Conservation (phyloP, 35 echinoderm and acorn worm species). For the Apostichopus japonicus region DNA sequence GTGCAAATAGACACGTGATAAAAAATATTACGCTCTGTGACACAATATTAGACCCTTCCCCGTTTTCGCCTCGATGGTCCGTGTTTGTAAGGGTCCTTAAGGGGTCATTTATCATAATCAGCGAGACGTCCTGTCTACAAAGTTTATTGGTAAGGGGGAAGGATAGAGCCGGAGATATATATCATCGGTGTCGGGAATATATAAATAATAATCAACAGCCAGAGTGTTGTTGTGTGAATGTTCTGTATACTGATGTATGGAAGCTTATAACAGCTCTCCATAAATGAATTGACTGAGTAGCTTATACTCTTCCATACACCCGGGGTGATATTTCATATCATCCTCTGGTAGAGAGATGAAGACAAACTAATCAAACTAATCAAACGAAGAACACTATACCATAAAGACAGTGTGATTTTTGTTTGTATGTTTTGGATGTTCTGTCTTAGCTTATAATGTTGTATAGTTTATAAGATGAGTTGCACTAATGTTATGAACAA, state of each 20-base stretch:
- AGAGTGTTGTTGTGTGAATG: background rate
- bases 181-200: background rate
- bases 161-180: background rate
- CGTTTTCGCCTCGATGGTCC: background rate
- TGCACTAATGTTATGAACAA: too few relatives aligned
- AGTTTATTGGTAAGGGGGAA: constrained; percentile 13
- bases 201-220: background rate
- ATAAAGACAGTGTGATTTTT: too few relatives aligned
- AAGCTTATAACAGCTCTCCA: background rate
- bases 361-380: too few relatives aligned
- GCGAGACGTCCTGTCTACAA: background rate
- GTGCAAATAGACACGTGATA: background rate
- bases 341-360: too few relatives aligned
- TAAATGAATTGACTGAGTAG: too few relatives aligned
- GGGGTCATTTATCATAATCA: background rate
- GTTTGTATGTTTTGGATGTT: too few relatives aligned
- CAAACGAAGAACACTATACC: too few relatives aligned
- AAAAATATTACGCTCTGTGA: background rate
- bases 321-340: too few relatives aligned
- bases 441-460: too few relatives aligned
- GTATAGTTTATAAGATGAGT: too few relatives aligned
- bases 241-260: background rate
- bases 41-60: background rate
- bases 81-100: background rate
- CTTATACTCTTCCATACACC: too few relatives aligned